phyloP scores from a whole-genome alignment of 2,113 vertebrate species.

The Eidolon helvum region DNA sequence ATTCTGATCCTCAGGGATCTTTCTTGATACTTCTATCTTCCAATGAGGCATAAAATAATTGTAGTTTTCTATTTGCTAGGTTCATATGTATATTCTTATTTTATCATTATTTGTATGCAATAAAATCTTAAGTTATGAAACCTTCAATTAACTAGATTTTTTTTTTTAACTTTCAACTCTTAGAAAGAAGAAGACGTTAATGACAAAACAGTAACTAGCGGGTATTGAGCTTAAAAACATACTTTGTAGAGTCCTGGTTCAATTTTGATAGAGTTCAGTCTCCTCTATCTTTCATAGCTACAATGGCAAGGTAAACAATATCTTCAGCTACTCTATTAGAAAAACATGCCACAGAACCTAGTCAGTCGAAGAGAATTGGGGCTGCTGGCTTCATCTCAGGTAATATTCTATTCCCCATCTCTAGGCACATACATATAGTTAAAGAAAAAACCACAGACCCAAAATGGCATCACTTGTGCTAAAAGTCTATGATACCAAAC shows the following conservation, averaged over 20 bases:
- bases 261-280: not conserved
- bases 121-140: conserved; percentile 52
- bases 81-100: conserved; percentile 62
- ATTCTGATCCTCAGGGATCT: conserved; percentile 42
- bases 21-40: conserved; percentile 28
- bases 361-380: not conserved
- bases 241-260: not conserved
- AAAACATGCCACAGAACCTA: not conserved
- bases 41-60: conserved; percentile 66
- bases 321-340: not conserved
- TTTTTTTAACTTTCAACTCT: not conserved
- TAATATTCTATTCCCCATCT: not conserved
- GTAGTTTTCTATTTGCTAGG: conserved; percentile 40
- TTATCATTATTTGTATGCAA: conserved; percentile 44
- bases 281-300: not conserved
- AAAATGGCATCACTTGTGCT: not conserved
- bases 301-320: not conserved
- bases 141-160: not conserved
- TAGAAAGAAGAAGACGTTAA: not conserved
- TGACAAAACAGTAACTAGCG: not conserved
- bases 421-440: not conserved
- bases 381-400: not conserved
- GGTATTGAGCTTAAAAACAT: not conserved
- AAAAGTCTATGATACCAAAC: not conserved
- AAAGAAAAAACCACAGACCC: not conserved